A percentile compares a stretch with the other conserved stretches of the same genome.
Evolutionary conservation across 2,113 vertebrate genomes (phyloP).

Genomic region (Cranoglanis bouderius): DNA sequence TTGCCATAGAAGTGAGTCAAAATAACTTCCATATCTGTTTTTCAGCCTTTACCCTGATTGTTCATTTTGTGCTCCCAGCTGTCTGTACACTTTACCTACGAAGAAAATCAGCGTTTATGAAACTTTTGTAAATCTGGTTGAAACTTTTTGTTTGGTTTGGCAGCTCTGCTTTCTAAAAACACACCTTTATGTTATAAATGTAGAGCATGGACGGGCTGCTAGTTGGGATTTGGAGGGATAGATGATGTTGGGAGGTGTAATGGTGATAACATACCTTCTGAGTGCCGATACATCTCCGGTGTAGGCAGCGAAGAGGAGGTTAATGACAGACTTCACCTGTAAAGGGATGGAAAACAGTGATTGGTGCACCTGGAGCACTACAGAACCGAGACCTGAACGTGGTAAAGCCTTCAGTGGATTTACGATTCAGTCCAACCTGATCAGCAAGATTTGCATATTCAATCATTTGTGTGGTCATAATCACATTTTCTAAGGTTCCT

Average conservation of each 20-base stretch:
- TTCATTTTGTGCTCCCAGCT: neutral
- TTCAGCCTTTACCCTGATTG: neutral
- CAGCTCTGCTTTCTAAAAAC: no score
- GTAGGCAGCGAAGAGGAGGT: slow-evolving; percentile 94
- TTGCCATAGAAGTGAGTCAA: neutral
- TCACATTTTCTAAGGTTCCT: neutral
- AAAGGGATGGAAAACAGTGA: slow-evolving; percentile 53
- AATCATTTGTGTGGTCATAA: neutral
- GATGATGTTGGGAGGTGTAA: neutral
- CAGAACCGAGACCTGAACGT: neutral
- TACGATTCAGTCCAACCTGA: no score
- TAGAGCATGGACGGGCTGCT: neutral
- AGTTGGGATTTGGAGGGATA: neutral
- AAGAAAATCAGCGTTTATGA: no score
- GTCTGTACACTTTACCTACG: neutral
- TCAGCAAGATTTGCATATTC: neutral
- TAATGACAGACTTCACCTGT: slow-evolving; percentile 97
- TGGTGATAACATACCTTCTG: slow-evolving; percentile 77
- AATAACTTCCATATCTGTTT: neutral
- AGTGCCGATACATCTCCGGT: slow-evolving; percentile 95
- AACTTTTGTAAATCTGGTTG: no score
- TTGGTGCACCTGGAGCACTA: slow-evolving; percentile 16
- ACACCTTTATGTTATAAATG: neutral
- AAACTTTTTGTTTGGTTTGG: no score
- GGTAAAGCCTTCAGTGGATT: neutral